These are phyloP conservation scores for Oncorhynchus nerka DNA, from an alignment of 2,113 vertebrate genomes.

Conservation along the genomic window DNA sequence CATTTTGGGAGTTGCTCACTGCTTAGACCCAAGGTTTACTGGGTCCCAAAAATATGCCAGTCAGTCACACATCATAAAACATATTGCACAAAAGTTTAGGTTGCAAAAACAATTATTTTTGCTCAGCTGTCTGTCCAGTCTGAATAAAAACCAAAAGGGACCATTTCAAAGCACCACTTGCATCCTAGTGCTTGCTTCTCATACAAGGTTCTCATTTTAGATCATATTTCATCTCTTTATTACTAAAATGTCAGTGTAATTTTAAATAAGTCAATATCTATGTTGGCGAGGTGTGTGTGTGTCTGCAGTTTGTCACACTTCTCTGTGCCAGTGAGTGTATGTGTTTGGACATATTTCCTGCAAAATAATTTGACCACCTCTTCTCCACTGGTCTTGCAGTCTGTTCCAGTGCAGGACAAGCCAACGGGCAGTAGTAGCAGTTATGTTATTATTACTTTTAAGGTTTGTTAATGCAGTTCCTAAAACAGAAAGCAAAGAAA, in stretches of 20 bases:
- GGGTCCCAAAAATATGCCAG: conserved; percentile 49
- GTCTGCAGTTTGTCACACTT: conserved; percentile 14
- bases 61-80: conserved; percentile 48
- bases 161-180: background rate
- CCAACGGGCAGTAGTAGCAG: conserved; percentile 35
- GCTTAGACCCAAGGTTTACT: conserved; percentile 26
- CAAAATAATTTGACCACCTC: conserved; percentile 11
- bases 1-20: background rate
- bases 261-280: conserved; percentile 63
- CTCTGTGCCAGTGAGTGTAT: conserved; percentile 4
- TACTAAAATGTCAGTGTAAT: conserved; percentile 68
- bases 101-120: conserved; percentile 39
- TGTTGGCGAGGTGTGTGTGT: conserved; percentile 31
- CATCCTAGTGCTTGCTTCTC: no score
- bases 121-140: no score
- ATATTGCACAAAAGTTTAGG: conserved; percentile 63
- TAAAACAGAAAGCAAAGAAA: conserved; percentile 60
- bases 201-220: background rate
- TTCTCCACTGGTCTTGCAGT: conserved; percentile 31
- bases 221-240: conserved; percentile 14
- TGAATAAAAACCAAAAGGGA: background rate
- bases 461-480: conserved; percentile 54
- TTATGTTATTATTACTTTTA: conserved; percentile 20
- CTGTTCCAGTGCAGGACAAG: conserved; percentile 65
- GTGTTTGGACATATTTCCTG: conserved; percentile 33